phyloP scores from a whole-genome alignment of 2,797 vertebrate genomes.

The Threskiornis aethiopicus region DNA sequence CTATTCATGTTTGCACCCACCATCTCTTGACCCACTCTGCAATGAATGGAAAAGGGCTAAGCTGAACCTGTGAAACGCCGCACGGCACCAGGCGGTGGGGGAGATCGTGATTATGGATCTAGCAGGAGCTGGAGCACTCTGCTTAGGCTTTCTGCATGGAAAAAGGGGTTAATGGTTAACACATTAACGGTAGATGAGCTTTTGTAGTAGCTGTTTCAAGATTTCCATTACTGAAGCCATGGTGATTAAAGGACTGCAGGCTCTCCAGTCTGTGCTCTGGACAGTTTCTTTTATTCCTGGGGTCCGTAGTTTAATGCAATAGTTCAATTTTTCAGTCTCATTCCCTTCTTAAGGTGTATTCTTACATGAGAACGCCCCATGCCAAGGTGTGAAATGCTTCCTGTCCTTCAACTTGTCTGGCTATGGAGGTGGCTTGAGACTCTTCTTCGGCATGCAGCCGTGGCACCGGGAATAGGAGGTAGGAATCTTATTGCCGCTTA shows the following conservation, averaged over 20 bases:
- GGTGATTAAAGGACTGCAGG: neutral
- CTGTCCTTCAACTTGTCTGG: neutral
- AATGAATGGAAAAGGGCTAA: neutral
- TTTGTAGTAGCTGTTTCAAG: neutral
- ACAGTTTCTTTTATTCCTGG: neutral
- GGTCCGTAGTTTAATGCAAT: neutral
- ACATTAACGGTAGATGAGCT: neutral
- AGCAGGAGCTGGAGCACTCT: neutral
- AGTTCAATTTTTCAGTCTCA: neutral
- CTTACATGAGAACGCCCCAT: neutral
- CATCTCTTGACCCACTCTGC: neutral
- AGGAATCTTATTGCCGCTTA: neutral
- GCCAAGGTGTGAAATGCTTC: neutral
- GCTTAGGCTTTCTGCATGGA: neutral
- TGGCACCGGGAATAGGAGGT: neutral
- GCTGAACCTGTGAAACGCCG: neutral
- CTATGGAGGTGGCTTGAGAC: neutral
- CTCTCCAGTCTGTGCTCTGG: neutral
- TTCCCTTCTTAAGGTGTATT: neutral
- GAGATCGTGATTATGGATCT: accelerated
- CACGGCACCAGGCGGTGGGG: accelerated
- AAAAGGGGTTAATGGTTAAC: neutral
- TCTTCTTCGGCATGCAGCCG: accelerated
- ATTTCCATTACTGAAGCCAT: neutral
- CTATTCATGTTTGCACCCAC: neutral